Percentiles rank a stretch among this genome's conserved stretches.
phyloP scores from a whole-genome alignment of 1,140 invertebrate genomes.

The Lepidotrigona ventralis region DNA sequence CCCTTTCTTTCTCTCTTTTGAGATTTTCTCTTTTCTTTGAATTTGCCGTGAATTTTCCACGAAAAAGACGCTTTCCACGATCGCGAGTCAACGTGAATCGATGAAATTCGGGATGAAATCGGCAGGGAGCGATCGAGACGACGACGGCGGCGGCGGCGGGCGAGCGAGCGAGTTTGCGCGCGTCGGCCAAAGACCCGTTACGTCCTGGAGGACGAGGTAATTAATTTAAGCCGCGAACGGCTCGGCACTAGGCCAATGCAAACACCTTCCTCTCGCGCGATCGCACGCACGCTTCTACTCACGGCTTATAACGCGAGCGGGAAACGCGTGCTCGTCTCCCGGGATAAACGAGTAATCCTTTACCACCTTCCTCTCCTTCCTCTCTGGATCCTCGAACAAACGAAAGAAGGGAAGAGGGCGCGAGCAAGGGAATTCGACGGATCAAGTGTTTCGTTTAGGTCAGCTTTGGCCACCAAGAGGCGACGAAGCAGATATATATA shows the following conservation, averaged over 20 bases:
- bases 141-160: not conserved
- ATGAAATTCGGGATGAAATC: constrained; percentile 57
- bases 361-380: not conserved
- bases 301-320: constrained; percentile 1
- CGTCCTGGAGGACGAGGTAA: constrained; percentile 75
- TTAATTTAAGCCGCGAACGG: constrained; percentile 76
- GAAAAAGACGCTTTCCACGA: not conserved
- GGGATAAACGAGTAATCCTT: constrained; percentile 10
- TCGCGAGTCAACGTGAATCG: no score
- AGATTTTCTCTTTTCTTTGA: no score
- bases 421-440: no score
- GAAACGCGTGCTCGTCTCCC: not conserved
- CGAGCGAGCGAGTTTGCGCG: constrained; percentile 56
- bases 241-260: constrained; percentile 79
- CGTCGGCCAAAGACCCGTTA: constrained; percentile 76
- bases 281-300: constrained; percentile 10
- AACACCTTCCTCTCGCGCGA: constrained; percentile 73
- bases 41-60: not conserved
- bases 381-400: no score
- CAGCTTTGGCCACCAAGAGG: no score
- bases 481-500: no score
- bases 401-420: no score
- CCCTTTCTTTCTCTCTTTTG: not conserved
- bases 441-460: no score
- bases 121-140: constrained; percentile 47